Conservation (phyloP, 2,797 vertebrate genomes). For the Philypnodon macrostomus region DNA sequence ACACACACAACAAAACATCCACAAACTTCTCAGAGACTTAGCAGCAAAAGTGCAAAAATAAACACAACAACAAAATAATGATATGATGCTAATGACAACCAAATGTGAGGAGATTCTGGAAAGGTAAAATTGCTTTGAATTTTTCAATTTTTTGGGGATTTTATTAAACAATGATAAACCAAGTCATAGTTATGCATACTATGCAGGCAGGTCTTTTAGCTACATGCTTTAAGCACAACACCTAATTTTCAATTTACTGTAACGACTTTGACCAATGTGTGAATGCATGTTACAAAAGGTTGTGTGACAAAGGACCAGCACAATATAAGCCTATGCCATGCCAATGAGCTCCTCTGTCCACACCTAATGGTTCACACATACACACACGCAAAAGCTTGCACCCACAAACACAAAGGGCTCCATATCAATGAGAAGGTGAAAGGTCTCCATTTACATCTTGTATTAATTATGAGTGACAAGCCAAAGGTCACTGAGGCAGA, state of each 20-base stretch:
- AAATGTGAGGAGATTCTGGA: neutral
- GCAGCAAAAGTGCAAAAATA: slow-evolving; percentile 7
- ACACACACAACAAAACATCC: slow-evolving; percentile 32
- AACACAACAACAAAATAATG: slow-evolving; percentile 5
- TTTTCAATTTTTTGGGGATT: no score
- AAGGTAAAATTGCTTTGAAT: neutral
- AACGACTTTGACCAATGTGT: slow-evolving; percentile 41
- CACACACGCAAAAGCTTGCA: slow-evolving; percentile 39
- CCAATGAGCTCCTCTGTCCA: slow-evolving; percentile 61
- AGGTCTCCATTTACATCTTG: slow-evolving; percentile 84
- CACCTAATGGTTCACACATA: no score
- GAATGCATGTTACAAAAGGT: slow-evolving; percentile 33
- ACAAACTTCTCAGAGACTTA: slow-evolving; percentile 15
- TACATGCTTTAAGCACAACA: slow-evolving; percentile 2
- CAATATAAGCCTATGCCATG: slow-evolving; percentile 70
- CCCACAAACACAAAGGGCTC: slow-evolving; percentile 64
- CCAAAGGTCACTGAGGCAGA: slow-evolving; percentile 78
- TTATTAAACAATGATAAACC: no score
- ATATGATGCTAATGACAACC: neutral
- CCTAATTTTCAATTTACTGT: slow-evolving; percentile 34
- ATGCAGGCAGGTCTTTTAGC: no score
- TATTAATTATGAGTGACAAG: slow-evolving; percentile 84
- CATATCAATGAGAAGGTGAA: slow-evolving; percentile 83
- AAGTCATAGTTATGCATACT: no score
- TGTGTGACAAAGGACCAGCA: slow-evolving; percentile 69